phyloP scores from a whole-genome alignment of 2,888 invertebrate genomes.

The Acronicta alni region DNA sequence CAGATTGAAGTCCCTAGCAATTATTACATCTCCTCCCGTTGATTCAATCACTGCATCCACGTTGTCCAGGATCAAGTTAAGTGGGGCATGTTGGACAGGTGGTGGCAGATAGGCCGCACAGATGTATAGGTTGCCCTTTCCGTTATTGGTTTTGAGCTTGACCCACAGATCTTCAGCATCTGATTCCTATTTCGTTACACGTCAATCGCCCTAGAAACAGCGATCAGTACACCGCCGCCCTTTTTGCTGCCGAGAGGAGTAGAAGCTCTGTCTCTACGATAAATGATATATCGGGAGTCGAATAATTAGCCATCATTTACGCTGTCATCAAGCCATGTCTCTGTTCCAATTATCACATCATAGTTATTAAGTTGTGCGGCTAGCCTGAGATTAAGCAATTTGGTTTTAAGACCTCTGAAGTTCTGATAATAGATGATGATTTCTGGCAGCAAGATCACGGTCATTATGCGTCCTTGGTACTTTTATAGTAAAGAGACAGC shows the following conservation, averaged over 20 bases:
- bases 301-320: constrained; percentile 1
- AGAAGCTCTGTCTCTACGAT: neutral
- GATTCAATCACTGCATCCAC: neutral
- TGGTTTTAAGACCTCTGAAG: neutral
- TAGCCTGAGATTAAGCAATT: neutral
- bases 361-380: neutral
- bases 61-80: neutral
- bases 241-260: neutral
- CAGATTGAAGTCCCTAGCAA: neutral
- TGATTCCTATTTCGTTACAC: neutral
- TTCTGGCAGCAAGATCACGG: neutral
- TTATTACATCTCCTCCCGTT: neutral
- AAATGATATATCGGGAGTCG: neutral
- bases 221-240: neutral
- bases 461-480: neutral
- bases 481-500: neutral
- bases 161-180: neutral
- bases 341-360: neutral
- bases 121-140: neutral
- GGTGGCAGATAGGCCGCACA: neutral
- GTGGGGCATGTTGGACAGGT: neutral
- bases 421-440: neutral
- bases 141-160: neutral
- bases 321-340: neutral
- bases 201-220: neutral